Conservation (phyloP, 35 echinoderm and acorn worm genomes). For the Anneissia japonica region DNA sequence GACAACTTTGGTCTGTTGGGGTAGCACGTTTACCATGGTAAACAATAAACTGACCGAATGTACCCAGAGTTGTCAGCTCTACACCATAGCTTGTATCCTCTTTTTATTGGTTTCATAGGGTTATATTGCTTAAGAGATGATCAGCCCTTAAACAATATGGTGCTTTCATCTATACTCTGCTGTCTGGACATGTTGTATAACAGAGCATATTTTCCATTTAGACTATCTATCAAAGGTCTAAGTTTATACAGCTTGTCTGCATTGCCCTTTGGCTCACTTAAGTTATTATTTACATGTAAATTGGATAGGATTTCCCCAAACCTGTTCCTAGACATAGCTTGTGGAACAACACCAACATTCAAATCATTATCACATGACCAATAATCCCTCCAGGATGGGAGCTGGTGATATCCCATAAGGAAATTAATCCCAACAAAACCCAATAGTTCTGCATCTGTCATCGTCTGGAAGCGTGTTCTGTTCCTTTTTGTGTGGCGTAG, state of each 20-base stretch:
- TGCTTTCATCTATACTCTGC: too few relatives aligned
- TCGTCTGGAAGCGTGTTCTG: neutral
- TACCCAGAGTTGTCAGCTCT: slow-evolving; percentile 21
- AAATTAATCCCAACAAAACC: slow-evolving; percentile 19
- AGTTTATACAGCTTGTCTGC: neutral
- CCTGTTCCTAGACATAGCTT: slow-evolving; percentile 12
- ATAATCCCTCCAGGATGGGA: neutral
- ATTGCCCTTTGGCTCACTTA: neutral
- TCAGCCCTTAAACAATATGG: neutral
- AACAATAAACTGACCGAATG: slow-evolving; percentile 1
- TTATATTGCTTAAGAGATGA: slow-evolving; percentile 17
- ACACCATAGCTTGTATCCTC: slow-evolving; percentile 21
- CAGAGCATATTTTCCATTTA: too few relatives aligned
- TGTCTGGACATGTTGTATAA: too few relatives aligned
- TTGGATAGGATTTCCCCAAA: slow-evolving; percentile 14
- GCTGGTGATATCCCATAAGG: neutral
- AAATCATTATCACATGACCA: slow-evolving; percentile 14
- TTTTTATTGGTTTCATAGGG: slow-evolving; percentile 20
- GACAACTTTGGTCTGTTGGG: neutral
- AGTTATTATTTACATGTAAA: slow-evolving; percentile 8
- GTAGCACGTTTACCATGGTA: slow-evolving; percentile 9
- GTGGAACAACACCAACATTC: neutral
- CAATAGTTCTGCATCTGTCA: slow-evolving; percentile 17
- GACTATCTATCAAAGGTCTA: neutral
- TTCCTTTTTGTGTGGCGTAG: slow-evolving; percentile 12